Base-by-base conservation (phyloP, 2,888 invertebrate genomes). In the Scrobipalpa costella region DNA sequence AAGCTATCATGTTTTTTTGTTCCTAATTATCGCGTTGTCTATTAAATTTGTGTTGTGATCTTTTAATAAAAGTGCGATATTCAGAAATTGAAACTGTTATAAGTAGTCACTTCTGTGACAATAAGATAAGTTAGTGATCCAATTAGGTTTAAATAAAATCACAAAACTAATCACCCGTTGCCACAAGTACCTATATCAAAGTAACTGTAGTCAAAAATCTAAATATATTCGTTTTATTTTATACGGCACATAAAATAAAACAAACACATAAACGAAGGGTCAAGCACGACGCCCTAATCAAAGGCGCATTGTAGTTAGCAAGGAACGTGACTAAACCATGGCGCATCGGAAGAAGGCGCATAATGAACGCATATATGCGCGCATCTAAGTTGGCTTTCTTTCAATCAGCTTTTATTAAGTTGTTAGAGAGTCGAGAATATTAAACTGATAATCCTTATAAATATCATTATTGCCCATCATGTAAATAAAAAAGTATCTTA, bases 291-390 rank as follows among this genome's bases (percentile, higher is more conserved):
- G 57, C 38, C 17, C 57, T 57, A 38, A 57, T 57, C 19, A 57
- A 57, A 38, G 57, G 38, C 38, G 38, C 57, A 57, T 57, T 57
- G 57, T 57, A 57, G 36, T 38, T 38, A 19, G 21, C 19, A 8
- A 55, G 38, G 38, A 38, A 57, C 57, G 57, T 57, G 57, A 57
- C 57, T 57, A 36, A 19, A 19, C 57, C 36, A 17, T 38, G 57
- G 15, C 38, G 11, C 38, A 38, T 36, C 11, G 17, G 38, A 55
- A 15, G 55, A 34, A 55, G 15, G 13, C 34, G 33, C 52, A 27
- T 19, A 17, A 21, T 52, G 52, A 21, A 27, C 15, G 33, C 34
- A 11, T 15, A 3, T 27, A 55, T 2, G 15, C 5, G 7, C 27
- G 27, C 27, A 27, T 27, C 27, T 3, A 27, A 27, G 27, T 44